phyloP scores from a whole-genome alignment of 2,113 vertebrate genomes.

The Brienomyrus longianalis region DNA sequence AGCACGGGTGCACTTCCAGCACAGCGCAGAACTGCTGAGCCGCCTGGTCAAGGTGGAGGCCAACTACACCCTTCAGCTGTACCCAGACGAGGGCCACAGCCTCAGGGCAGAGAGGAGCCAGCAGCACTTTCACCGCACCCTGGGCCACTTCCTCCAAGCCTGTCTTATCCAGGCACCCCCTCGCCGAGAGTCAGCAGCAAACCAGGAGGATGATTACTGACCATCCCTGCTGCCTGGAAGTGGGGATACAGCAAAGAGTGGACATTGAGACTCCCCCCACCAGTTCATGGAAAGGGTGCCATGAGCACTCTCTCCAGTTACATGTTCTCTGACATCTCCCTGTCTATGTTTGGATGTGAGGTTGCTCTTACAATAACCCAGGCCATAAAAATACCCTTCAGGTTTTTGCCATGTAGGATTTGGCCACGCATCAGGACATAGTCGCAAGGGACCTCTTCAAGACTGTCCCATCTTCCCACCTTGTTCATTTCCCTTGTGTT shows the following conservation, averaged over 20 bases:
- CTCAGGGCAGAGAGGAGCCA: slow-evolving; percentile 55
- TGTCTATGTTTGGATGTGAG: background rate
- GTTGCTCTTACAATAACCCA: background rate
- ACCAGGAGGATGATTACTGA: slow-evolving; percentile 59
- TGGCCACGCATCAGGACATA: background rate
- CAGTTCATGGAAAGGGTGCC: background rate
- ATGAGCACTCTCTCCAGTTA: background rate
- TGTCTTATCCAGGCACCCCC: slow-evolving; percentile 57
- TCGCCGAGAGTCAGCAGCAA: slow-evolving; percentile 26
- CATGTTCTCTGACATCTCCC: background rate
- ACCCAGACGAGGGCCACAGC: slow-evolving; percentile 67
- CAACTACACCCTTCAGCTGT: slow-evolving; percentile 70
- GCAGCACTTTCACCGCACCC: slow-evolving; percentile 58
- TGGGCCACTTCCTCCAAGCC: slow-evolving; percentile 60
- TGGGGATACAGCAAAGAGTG: background rate
- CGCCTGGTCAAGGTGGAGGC: slow-evolving; percentile 63
- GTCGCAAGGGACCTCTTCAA: background rate
- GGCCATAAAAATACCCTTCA: background rate
- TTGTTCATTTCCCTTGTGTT: background rate
- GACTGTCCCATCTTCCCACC: background rate
- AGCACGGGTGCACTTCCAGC: slow-evolving; percentile 73
- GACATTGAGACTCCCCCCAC: background rate
- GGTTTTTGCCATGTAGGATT: background rate
- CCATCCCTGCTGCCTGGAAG: background rate
- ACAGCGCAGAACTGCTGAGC: slow-evolving; percentile 69